Evolutionary conservation across 2,888 invertebrate species (phyloP).

Genomic region (Stegana nigrithorax): DNA sequence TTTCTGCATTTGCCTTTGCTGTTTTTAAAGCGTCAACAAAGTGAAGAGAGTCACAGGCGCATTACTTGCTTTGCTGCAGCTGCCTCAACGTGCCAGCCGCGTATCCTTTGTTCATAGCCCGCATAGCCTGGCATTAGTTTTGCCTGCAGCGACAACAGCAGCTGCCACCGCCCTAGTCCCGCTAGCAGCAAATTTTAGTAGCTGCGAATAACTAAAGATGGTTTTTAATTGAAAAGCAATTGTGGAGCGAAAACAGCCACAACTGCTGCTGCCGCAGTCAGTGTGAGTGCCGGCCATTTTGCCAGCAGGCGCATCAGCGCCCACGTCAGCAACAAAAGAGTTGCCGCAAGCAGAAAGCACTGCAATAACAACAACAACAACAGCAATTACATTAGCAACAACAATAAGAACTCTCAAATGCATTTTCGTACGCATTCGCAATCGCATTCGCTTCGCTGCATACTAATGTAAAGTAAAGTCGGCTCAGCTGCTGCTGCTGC

Average conservation of each 20-base stretch:
- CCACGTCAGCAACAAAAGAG: too few relatives aligned
- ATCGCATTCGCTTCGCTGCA: neutral
- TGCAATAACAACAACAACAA: too few relatives aligned
- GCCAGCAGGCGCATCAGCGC: too few relatives aligned
- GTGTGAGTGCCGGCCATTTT: neutral
- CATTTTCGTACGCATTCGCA: neutral
- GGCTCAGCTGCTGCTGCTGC: neutral
- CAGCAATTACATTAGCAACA: too few relatives aligned
- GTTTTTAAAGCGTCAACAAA: neutral
- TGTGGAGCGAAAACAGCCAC: constrained; percentile 25
- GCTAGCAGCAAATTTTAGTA: constrained; percentile 42
- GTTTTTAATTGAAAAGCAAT: constrained; percentile 55
- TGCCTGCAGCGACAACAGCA: neutral
- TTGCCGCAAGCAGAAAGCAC: too few relatives aligned
- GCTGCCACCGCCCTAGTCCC: neutral
- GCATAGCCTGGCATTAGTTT: neutral
- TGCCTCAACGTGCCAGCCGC: neutral
- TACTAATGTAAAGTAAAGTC: neutral
- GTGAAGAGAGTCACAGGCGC: too few relatives aligned
- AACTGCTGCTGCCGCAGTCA: neutral
- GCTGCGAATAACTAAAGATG: constrained; percentile 36
- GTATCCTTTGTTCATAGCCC: constrained; percentile 12
- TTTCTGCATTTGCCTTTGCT: too few relatives aligned
- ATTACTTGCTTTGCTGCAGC: neutral
- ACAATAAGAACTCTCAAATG: too few relatives aligned